Percentiles rank a stretch among this genome's conserved stretches.
phyloP scores from a whole-genome alignment of 2,888 invertebrate species.

The Arge pagana region DNA sequence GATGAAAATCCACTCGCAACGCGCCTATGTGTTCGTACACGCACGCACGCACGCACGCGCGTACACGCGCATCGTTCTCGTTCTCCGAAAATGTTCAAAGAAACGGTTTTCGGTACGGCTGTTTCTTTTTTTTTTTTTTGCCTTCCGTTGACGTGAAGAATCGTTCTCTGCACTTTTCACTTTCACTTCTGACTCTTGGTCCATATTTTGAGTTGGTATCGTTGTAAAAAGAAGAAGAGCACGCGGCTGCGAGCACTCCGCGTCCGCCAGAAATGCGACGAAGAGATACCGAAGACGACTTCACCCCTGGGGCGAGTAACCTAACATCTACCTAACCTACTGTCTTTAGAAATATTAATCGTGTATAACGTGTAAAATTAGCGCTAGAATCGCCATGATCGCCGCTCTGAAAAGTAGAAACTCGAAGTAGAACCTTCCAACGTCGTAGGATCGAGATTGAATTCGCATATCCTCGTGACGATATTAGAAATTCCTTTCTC shows the following conservation, averaged over 20 bases:
- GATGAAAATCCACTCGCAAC: no score
- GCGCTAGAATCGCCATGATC: slow-evolving; percentile 40
- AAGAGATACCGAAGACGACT: slow-evolving; percentile 53
- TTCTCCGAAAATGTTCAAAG: no score
- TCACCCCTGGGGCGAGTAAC: slow-evolving; percentile 58
- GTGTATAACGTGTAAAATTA: slow-evolving; percentile 46
- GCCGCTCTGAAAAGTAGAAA: slow-evolving; percentile 25
- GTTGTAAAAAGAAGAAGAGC: slow-evolving; percentile 44
- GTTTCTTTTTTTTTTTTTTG: neutral
- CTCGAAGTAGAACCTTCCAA: no score
- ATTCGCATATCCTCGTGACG: no score
- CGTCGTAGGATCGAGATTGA: no score
- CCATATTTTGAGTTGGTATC: slow-evolving; percentile 42
- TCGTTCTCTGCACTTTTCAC: neutral
- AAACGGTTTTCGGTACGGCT: no score
- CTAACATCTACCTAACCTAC: slow-evolving; percentile 56
- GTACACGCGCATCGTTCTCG: no score
- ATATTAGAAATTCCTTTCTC: no score
- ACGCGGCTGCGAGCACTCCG: slow-evolving; percentile 41
- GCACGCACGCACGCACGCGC: no score
- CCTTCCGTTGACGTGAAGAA: neutral
- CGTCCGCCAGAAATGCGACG: slow-evolving; percentile 50
- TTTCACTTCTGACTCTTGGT: slow-evolving; percentile 2
- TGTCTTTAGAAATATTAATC: slow-evolving; percentile 53
- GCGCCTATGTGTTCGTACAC: no score